phyloP scores from a whole-genome alignment of 1,140 invertebrate genomes.

The Orchestia grillus region DNA sequence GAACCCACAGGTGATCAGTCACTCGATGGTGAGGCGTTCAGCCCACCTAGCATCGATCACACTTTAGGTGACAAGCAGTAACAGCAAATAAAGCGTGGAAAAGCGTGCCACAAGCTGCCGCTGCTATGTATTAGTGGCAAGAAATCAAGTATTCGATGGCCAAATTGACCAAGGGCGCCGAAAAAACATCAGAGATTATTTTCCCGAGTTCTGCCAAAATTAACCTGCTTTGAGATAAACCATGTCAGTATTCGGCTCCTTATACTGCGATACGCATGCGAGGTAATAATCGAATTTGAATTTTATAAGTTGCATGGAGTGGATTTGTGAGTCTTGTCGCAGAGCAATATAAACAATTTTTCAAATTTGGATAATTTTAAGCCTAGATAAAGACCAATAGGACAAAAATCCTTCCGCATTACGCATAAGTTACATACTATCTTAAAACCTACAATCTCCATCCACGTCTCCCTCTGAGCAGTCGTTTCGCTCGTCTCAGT shows the following conservation, averaged over 20 bases:
- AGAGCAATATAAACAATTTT: not conserved
- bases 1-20: not conserved
- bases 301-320: not conserved
- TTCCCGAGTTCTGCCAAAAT: not conserved
- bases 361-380: not conserved
- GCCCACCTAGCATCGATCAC: not conserved
- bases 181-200: not conserved
- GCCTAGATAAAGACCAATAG: not conserved
- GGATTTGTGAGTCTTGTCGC: not conserved
- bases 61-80: not conserved
- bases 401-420: no score
- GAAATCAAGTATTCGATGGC: not conserved
- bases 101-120: not conserved
- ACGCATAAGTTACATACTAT: no score
- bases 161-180: not conserved
- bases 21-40: not conserved
- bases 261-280: not conserved
- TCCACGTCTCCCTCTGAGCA: no score
- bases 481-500: no score
- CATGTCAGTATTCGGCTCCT: no score
- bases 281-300: not conserved
- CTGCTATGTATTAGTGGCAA: not conserved
- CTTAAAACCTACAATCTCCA: no score
- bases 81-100: not conserved
- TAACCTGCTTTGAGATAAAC: no score